Conservation (phyloP, 2,888 invertebrate species). For the Lasioglossum villosulum region DNA sequence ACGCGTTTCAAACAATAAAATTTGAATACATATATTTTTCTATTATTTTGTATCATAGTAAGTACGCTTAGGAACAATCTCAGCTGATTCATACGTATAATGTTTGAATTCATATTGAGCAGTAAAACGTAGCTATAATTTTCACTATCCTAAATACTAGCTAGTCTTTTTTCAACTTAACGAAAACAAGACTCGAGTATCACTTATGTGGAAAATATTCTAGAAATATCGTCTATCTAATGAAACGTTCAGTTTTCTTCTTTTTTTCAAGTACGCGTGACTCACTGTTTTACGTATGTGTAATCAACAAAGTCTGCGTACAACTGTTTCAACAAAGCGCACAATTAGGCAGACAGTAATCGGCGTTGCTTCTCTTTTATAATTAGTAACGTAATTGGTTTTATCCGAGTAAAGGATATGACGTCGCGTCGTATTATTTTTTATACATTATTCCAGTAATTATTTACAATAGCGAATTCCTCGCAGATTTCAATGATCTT, state of each 20-base stretch:
- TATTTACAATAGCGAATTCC: too few relatives aligned
- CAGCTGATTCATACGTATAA: not conserved
- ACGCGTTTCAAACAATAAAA: not conserved
- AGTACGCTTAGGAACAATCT: not conserved
- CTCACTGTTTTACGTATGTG: not conserved
- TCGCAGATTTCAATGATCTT: too few relatives aligned
- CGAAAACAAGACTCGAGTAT: not conserved
- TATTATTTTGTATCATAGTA: not conserved
- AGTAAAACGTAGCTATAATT: not conserved
- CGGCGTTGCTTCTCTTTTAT: not conserved
- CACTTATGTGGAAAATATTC: not conserved
- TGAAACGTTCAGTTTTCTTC: not conserved
- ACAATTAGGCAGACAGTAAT: not conserved
- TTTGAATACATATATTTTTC: not conserved
- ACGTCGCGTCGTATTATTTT: too few relatives aligned
- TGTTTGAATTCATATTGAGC: not conserved
- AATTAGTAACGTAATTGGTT: not conserved
- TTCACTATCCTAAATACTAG: not conserved
- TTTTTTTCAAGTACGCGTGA: not conserved
- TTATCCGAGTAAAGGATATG: not conserved
- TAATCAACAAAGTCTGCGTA: not conserved
- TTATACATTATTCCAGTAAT: too few relatives aligned
- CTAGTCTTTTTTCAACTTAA: not conserved
- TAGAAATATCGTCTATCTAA: not conserved
- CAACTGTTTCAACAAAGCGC: conserved; percentile 6